phyloP scores from a whole-genome alignment of 2,797 vertebrate species.

The Leptodactylus fallax region DNA sequence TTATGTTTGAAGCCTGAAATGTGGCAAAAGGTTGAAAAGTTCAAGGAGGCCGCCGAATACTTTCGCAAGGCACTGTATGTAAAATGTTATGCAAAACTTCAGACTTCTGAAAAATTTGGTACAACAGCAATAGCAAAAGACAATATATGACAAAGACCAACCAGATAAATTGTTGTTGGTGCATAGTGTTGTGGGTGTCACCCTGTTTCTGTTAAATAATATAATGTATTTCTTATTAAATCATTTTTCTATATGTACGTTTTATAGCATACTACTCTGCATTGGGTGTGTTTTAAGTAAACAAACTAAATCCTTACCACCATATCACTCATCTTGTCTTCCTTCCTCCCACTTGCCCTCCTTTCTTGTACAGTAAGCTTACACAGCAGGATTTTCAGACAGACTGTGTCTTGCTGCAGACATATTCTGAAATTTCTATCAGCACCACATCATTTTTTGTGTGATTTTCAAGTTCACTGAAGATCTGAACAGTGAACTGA shows the following conservation, averaged over 20 bases:
- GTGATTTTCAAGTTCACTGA: slow-evolving; percentile 4
- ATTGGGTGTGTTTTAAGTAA: not conserved
- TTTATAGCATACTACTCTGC: not conserved
- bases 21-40: too few species aligned
- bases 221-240: not conserved
- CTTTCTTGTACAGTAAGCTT: slow-evolving; percentile 12
- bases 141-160: too few species aligned
- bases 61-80: too few species aligned
- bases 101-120: too few species aligned
- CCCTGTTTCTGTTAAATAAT: too few species aligned
- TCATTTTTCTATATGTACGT: not conserved
- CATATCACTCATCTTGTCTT: slow-evolving; percentile 13
- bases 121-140: too few species aligned
- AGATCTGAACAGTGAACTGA: slow-evolving; percentile 6
- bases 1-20: too few species aligned
- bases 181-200: too few species aligned
- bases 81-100: too few species aligned
- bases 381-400: slow-evolving; percentile 2
- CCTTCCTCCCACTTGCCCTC: slow-evolving; percentile 34
- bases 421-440: slow-evolving; percentile 23
- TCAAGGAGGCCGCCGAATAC: too few species aligned
- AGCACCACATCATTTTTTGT: slow-evolving; percentile 21
- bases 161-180: too few species aligned
- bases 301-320: not conserved
- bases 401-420: slow-evolving; percentile 7